Evolutionary conservation across 2,888 invertebrate genomes (phyloP), one percentile per base, ranked within the genome.

Genomic region (Luffia ferchaultella): DNA sequence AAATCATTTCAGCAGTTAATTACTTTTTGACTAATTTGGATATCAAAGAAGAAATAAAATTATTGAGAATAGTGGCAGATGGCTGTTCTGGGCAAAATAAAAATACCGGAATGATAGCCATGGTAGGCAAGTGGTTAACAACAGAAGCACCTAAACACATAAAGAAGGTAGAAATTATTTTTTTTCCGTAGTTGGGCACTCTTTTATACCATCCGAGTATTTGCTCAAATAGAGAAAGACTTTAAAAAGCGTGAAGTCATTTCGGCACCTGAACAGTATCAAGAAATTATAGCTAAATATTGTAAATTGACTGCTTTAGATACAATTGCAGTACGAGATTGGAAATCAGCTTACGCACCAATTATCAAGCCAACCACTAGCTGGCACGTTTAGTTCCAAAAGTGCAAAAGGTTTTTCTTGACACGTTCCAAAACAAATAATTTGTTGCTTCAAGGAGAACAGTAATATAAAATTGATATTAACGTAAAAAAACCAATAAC

Each of bases 71-170:
- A 18, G 52, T 60, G 18, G 55, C 61, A 18, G 67, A 68, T 55
- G 66, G 62, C 40, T 67, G 64, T 53, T 58, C 59, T 18, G 62
- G 64, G 2, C 59, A 59, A 51, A 58, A 66, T 49, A 65, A 64
- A 58, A 66, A 66, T 50, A 52, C 60, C 18, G 60, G 56, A 16
- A 57, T 64, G 55, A 49, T 63, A 16, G 50, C 54, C 5, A 62
- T 62, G 62, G 53, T 59, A 12, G 54, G 56, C 12, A 57, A 57
- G 41, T 64, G 60, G 60, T 52, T 61, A 12, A 41, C 49, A 9
- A 44, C 45, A 1, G 53, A 55, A 49, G 48, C 52, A 17, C 53
- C 56, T n/a, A 55, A 52, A 46, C 50, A 49, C 20, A 53, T 53
- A 18, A 60, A 57, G 45, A 55, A 42, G 16, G 16, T 54, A 16